Evolutionary conservation across 23 tunicate genomes (phyloP).

Genomic region (Phallusia fumigata): DNA sequence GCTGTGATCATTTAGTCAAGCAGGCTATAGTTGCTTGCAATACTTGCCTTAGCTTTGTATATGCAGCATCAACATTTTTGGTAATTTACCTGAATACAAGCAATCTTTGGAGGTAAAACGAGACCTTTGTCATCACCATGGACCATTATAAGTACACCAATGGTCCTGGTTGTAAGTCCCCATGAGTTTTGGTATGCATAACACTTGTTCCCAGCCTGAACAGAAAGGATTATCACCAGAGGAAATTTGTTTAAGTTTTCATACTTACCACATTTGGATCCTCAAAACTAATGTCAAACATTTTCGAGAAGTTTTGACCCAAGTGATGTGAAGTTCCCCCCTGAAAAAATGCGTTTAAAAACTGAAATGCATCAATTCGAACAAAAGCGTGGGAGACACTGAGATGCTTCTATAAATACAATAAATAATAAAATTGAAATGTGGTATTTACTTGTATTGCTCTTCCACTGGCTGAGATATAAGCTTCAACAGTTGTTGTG

Average conservation of each 20-base stretch:
- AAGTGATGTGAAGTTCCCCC: conserved; percentile 96
- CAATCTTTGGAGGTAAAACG: conserved; percentile 87
- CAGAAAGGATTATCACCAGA: not conserved
- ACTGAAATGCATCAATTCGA: not conserved
- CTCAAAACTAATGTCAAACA: conserved; percentile 97
- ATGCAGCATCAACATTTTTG: no score
- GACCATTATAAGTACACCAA: conserved; percentile 94
- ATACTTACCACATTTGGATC: conserved; percentile 70
- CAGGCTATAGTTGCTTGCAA: no score
- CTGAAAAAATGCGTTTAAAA: conserved; percentile 14
- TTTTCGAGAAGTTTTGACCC: conserved; percentile 96
- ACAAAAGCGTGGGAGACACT: not conserved
- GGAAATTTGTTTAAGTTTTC: no score
- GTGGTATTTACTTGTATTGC: conserved; percentile 67
- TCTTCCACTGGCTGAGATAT: conserved; percentile 83
- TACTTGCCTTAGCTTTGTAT: no score
- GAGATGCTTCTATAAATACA: not conserved
- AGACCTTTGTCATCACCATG: conserved; percentile 98
- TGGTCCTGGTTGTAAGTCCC: conserved; percentile 94
- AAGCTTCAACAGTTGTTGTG: conserved; percentile 96
- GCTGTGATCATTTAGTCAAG: no score
- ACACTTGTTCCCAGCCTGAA: conserved; percentile 67
- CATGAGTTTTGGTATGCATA: conserved; percentile 97
- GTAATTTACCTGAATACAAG: conserved; percentile 81
- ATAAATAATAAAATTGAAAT: not conserved